Evolutionary conservation across 2,797 vertebrate genomes (phyloP), one percentile per base, ranked within the genome.

Genomic region (Fratercula arctica): DNA sequence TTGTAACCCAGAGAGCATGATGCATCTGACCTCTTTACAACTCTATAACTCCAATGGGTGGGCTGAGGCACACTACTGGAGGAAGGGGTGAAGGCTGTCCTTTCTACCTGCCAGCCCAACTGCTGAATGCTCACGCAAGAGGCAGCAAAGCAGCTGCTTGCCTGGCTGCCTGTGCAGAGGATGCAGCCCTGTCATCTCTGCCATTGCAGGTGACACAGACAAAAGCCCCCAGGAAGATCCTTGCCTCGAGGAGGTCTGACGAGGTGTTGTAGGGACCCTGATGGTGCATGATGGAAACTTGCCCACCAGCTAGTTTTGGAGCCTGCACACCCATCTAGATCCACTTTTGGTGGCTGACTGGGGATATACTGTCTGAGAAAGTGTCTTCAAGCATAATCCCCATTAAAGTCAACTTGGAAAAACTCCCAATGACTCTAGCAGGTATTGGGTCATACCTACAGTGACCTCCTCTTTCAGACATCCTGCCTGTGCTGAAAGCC

Each of bases 81-180:
- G 46, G 2, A 37, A 0, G 1, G 1, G 29, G 5, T 5, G 12
- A 73, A 51, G 33, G 16, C 16, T 70, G 35, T 50, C 16, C 48
- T 57, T 69, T 15, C 48, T 28, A 9, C 8, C 31, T 3, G 0
- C 48, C 37, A n/a, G 60, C 41, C 43, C 1, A 1, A 54, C 24
- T 15, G n/a, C 64, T 31, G 54, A 46, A 19, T 0, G 0, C 9
- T 41, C 5, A 5, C 0, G 0, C 2, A 7, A 20, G 17, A 18
- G 25, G 4, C 53, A 37, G 31, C 26, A 68, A 20, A 72, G 25
- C 29, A 37, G 23, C 39, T 43, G 35, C 45, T 53, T 5, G 1
- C 14, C 61, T 29, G 16, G 9, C 45, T 84, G 23, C 17, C 50
- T 2, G 1, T 2, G 2, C 3, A 3, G 13, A 18, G 54, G 18